These are phyloP conservation scores for Acleris literana DNA, from an alignment of 2,888 invertebrate species.

Conservation along the genomic window DNA sequence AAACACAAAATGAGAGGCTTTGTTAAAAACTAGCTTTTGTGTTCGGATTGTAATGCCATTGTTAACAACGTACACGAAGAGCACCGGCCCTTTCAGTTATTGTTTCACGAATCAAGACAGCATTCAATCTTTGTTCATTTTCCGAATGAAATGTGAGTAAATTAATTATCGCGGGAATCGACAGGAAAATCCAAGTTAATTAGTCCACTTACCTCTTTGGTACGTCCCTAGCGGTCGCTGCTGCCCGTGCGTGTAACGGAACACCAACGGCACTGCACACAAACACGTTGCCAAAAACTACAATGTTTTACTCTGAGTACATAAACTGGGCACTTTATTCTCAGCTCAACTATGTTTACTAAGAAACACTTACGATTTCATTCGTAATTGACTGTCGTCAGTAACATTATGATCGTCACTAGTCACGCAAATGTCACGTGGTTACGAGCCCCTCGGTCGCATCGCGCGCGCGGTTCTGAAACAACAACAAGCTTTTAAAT, in stretches of 20 bases:
- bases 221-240: not conserved
- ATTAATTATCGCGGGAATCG: not conserved
- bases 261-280: slow-evolving; percentile 19
- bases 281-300: slow-evolving; percentile 10
- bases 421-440: slow-evolving; percentile 68
- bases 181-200: not conserved
- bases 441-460: slow-evolving; percentile 43
- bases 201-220: slow-evolving; percentile 23
- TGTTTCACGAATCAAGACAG: slow-evolving; percentile 3
- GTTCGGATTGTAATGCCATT: slow-evolving; percentile 18
- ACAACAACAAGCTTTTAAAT: slow-evolving; percentile 21
- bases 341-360: slow-evolving; percentile 29
- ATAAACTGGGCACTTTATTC: slow-evolving; percentile 24
- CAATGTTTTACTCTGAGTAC: slow-evolving; percentile 9
- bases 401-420: slow-evolving; percentile 48
- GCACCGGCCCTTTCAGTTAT: slow-evolving; percentile 8
- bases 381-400: slow-evolving; percentile 56
- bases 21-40: slow-evolving; percentile 25
- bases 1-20: slow-evolving; percentile 12
- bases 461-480: slow-evolving; percentile 16
- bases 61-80: slow-evolving; percentile 9
- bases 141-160: not conserved
- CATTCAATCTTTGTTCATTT: slow-evolving; percentile 5
- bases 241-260: slow-evolving; percentile 17
- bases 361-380: slow-evolving; percentile 41